Evolutionary conservation across 2,797 vertebrate species (phyloP).

Genomic region (Lycodopsis pacificus): DNA sequence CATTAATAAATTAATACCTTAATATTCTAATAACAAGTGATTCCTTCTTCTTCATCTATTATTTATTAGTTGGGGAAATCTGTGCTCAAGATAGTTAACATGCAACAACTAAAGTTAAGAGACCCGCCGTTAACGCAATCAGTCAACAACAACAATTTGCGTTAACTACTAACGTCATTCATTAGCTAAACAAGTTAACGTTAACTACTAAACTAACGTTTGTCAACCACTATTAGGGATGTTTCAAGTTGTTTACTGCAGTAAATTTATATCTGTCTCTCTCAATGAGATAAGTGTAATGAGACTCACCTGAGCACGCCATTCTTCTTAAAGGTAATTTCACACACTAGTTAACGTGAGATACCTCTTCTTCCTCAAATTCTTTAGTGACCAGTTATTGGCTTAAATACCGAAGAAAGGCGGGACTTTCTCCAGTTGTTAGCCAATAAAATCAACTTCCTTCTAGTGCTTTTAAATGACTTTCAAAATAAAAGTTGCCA

Average conservation of each 20-base stretch:
- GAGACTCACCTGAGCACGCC: conserved; percentile 57
- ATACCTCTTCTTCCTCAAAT: conserved; percentile 1
- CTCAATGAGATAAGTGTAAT: not conserved
- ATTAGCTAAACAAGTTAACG: not conserved
- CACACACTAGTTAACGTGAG: not conserved
- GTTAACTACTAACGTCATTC: not conserved
- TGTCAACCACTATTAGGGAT: not conserved
- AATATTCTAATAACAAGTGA: not conserved
- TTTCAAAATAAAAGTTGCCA: conserved; percentile 53
- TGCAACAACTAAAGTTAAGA: not conserved
- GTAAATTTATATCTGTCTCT: not conserved
- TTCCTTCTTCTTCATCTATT: not conserved
- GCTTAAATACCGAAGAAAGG: conserved; percentile 18
- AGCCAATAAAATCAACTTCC: conserved; percentile 23
- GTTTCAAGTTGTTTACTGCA: not conserved
- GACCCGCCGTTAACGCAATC: not conserved
- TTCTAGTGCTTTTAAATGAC: not conserved
- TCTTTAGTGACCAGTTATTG: conserved; percentile 30
- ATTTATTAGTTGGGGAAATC: not conserved
- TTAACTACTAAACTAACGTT: too few relatives aligned
- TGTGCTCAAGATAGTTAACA: not conserved
- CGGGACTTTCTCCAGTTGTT: conserved; percentile 9
- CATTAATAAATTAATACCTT: not conserved
- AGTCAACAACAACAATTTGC: not conserved
- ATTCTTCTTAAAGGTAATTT: conserved; percentile 18